A percentile compares a stretch with the other conserved stretches of the same genome.
Conservation (phyloP, 2,113 vertebrate species). For the Odocoileus virginianus region DNA sequence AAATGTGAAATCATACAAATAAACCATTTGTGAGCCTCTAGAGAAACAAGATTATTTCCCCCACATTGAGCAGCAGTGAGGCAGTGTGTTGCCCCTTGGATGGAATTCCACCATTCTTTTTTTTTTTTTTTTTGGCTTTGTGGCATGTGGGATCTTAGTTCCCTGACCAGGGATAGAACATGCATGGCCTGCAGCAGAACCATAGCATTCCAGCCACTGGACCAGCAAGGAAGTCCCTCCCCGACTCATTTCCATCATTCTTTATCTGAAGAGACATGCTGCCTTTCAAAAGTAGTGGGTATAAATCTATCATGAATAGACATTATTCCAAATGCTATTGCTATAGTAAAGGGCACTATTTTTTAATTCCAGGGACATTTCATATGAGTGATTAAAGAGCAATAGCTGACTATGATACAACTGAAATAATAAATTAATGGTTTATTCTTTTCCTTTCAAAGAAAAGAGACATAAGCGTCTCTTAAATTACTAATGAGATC, state of each 20-base stretch:
- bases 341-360: background rate
- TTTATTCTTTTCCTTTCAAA: background rate
- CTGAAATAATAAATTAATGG: background rate
- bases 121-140: background rate
- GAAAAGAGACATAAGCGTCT: background rate
- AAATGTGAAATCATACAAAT: background rate
- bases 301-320: background rate
- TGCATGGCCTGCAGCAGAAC: background rate
- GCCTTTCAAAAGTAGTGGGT: background rate
- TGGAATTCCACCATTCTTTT: background rate
- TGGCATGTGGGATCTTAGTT: background rate
- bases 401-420: background rate
- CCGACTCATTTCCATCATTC: accelerated
- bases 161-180: background rate
- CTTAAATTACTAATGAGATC: background rate
- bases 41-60: background rate
- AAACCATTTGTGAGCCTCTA: background rate
- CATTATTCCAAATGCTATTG: background rate
- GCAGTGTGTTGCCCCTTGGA: background rate
- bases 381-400: background rate
- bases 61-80: background rate
- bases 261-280: background rate
- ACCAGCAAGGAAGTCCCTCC: background rate
- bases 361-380: background rate
- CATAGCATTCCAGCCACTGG: accelerated